Evolutionary conservation across 2,797 vertebrate species (phyloP).

Genomic region (Geotrypetes seraphini): DNA sequence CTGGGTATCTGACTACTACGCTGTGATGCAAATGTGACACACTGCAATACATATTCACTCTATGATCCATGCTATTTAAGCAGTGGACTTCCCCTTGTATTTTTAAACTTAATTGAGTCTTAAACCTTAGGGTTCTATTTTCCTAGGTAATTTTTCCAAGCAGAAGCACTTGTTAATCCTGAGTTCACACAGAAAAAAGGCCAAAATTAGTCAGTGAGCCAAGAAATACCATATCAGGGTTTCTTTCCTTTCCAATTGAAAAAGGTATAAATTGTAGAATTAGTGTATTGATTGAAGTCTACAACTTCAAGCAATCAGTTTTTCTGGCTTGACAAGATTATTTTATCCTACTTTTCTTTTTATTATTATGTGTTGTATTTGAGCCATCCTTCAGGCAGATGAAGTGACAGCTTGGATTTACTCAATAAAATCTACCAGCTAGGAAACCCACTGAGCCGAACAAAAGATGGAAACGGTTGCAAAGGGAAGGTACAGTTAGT

Average conservation of each 20-base stretch:
- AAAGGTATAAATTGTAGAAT: constrained; percentile 98
- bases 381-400: constrained; percentile 96
- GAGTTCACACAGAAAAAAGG: constrained; percentile 83
- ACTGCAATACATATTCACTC: neutral
- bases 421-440: constrained; percentile 96
- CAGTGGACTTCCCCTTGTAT: constrained; percentile 22
- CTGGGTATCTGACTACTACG: too few relatives aligned
- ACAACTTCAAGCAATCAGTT: constrained; percentile 95
- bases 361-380: constrained; percentile 98
- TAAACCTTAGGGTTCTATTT: constrained; percentile 81
- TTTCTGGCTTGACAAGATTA: constrained; percentile 98
- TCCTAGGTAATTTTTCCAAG: constrained; percentile 87
- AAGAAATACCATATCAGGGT: constrained; percentile 97
- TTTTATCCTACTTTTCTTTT: constrained; percentile 99
- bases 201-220: constrained; percentile 98
- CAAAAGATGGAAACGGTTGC: constrained; percentile 68
- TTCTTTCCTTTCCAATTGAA: constrained; percentile 87
- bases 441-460: constrained; percentile 86
- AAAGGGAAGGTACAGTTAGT: constrained; percentile 59
- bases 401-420: constrained; percentile 99
- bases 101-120: constrained; percentile 76
- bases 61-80: constrained; percentile 10
- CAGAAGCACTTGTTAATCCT: constrained; percentile 84
- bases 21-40: neutral
- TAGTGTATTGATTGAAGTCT: constrained; percentile 97